These are phyloP conservation scores for Drosophila quasianomalipes DNA, from an alignment of 2,888 invertebrate species.

Conservation along the genomic window DNA sequence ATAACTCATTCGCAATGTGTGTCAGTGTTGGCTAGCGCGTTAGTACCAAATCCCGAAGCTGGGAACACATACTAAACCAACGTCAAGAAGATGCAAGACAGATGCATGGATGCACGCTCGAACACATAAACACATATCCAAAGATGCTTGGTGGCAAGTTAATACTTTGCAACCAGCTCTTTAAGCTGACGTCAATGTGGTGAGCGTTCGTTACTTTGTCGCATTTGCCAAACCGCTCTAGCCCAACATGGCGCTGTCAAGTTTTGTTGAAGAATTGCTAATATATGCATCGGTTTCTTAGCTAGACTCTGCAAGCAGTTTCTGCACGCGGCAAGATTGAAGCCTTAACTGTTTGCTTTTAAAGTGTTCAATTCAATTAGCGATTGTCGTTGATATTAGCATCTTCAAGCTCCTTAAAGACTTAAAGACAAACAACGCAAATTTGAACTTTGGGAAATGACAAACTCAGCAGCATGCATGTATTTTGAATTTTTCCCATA, in stretches of 20 bases:
- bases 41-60: conserved; percentile 22
- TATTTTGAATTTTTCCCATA: neutral
- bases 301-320: neutral
- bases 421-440: neutral
- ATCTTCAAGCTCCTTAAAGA: neutral
- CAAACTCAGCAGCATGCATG: neutral
- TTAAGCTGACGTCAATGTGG: conserved; percentile 51
- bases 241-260: conserved; percentile 36
- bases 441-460: conserved; percentile 9
- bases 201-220: conserved; percentile 10
- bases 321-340: conserved; percentile 27
- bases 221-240: conserved; percentile 21
- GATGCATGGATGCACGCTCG: conserved; percentile 23
- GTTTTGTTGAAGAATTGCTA: conserved; percentile 28
- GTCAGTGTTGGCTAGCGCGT: conserved; percentile 18
- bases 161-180: conserved; percentile 31
- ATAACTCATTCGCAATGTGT: conserved; percentile 73
- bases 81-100: conserved; percentile 28
- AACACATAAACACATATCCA: neutral
- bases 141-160: conserved; percentile 4
- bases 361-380: neutral
- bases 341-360: neutral
- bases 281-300: conserved; percentile 15
- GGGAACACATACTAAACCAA: conserved; percentile 26
- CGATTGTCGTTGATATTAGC: neutral